Percentiles rank a stretch among this genome's conserved stretches.
These are phyloP conservation scores for honey bee (Apis mellifera) DNA, from an alignment of 1,140 invertebrate genomes.

Conservation along the genomic window DNA sequence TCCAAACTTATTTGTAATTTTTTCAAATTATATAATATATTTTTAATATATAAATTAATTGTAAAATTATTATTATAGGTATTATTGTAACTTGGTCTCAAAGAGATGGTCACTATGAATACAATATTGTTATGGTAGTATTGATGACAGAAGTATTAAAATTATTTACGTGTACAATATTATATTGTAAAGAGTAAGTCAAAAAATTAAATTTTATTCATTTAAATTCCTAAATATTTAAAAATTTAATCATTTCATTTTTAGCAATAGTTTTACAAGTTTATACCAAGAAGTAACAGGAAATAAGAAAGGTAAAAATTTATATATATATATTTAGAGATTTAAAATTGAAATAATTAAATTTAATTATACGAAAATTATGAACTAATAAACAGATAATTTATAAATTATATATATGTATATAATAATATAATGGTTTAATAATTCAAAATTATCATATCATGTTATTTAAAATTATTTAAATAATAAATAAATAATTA, in stretches of 20 bases:
- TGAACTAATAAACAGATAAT: no score
- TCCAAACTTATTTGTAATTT: neutral
- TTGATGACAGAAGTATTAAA: conserved; percentile 94
- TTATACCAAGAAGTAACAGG: conserved; percentile 83
- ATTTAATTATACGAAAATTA: neutral
- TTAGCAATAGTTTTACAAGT: conserved; percentile 79
- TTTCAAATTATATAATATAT: neutral
- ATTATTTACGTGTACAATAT: conserved; percentile 86
- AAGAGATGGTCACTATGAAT: conserved; percentile 90
- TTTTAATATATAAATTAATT: neutral
- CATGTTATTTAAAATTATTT: neutral
- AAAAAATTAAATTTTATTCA: neutral
- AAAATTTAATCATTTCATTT: conserved; percentile 63
- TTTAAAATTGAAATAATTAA: neutral
- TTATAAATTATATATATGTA: no score
- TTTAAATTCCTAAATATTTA: neutral
- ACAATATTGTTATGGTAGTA: conserved; percentile 94
- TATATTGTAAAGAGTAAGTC: conserved; percentile 89
- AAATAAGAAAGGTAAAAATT: conserved; percentile 80
- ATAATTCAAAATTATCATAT: neutral
- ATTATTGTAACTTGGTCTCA: conserved; percentile 95
- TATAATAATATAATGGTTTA: no score
- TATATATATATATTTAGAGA: neutral
- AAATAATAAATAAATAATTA: neutral
- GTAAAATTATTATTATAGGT: conserved; percentile 83